A percentile compares a stretch with the other conserved stretches of the same genome.
Conservation (phyloP, 2,797 vertebrate species). For the Ctenosaura bakeri region DNA sequence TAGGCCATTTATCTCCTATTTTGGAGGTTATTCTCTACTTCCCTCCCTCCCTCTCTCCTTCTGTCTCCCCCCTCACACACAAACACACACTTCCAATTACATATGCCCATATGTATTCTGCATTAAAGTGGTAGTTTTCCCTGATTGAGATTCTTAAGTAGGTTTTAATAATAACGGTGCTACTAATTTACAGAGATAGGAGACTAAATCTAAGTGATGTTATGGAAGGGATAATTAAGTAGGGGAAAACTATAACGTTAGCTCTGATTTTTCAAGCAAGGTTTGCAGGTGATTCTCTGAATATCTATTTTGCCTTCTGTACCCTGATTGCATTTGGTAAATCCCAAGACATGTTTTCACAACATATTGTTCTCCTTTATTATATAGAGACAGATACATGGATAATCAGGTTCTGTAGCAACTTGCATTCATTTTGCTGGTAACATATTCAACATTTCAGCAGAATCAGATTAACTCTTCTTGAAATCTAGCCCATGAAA, state of each 20-base stretch:
- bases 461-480: slow-evolving; percentile 19
- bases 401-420: not conserved
- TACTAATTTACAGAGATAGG: slow-evolving; percentile 71
- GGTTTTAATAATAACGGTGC: slow-evolving; percentile 71
- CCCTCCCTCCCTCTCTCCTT: not conserved
- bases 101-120: slow-evolving; percentile 43
- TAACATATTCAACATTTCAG: slow-evolving; percentile 3
- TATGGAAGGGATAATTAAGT: slow-evolving; percentile 69
- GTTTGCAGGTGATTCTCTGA: slow-evolving; percentile 57
- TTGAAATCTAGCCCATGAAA: slow-evolving; percentile 18
- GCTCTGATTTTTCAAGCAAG: slow-evolving; percentile 68
- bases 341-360: slow-evolving; percentile 48
- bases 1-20: slow-evolving; percentile 29
- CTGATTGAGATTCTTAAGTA: slow-evolving; percentile 69
- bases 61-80: not conserved
- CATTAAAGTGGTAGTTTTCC: slow-evolving; percentile 58
- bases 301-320: slow-evolving; percentile 48
- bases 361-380: slow-evolving; percentile 46
- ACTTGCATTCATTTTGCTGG: slow-evolving; percentile 26
- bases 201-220: slow-evolving; percentile 60
- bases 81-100: slow-evolving; percentile 31
- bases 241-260: slow-evolving; percentile 57
- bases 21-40: not conserved
- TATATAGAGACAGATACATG: not conserved
- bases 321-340: slow-evolving; percentile 59